Evolutionary conservation across 1,140 invertebrate genomes (phyloP), one percentile per base, ranked within the genome.

Genomic region (Dryas iulia): DNA sequence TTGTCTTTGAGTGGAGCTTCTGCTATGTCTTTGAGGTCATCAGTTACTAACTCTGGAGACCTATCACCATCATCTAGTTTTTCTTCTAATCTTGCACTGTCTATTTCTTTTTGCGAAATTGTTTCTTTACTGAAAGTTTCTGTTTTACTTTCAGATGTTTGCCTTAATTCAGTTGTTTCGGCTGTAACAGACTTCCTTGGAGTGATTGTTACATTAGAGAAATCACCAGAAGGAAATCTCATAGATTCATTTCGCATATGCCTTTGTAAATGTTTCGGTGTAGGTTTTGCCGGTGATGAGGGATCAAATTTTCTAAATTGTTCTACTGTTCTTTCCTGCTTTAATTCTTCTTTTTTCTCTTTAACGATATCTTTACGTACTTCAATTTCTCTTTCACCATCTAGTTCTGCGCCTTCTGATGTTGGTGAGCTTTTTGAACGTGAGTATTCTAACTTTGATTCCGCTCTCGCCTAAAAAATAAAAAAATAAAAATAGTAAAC

Each of bases 171-270:
- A 10, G 74, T 77, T 18, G 79, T 83, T 77, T 92, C 92, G 53
- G 81, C 70, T 11, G 84, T 83, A 26, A 88, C 77, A 68, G 89
- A 89, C 71, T 92, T 92, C 72, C 84, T 89, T 14, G 90, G 90
- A 25, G 89, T 91, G 10, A 93, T 87, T 62, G 89, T 91, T 1
- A 93, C 85, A 71, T 92, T 92, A 0, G 92, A 93, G 71, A 92
- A 93, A 65, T 93, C 92, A 21, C 92, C 92, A 0, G 92, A 93
- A 12, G 92, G 89, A 59, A 93, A 93, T 70, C 89, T 83, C 92
- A 93, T 93, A 0, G 92, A 93, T 66, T 93, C 92, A 66, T 92
- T 93, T 78, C 92, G 88, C 77, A 92, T 90, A 72, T 93, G 92
- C 61, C 91, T 87, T 81, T 92, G 92, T 69, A 93, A 83, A 76